Conservation (phyloP, 2,113 vertebrate genomes). For the Salminus brasiliensis region DNA sequence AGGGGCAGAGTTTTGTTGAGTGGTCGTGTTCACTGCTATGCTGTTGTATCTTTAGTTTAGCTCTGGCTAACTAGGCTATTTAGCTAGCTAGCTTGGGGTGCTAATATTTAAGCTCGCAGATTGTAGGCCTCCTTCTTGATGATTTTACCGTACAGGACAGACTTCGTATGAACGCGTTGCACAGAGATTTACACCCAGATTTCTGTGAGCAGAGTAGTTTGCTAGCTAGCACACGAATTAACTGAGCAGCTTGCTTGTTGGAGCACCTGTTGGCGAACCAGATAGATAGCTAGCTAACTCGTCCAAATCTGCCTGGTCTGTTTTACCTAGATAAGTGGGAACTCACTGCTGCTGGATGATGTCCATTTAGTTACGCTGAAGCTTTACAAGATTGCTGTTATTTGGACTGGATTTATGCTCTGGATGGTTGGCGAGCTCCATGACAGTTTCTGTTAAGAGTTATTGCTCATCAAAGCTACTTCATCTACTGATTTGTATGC, state of each 20-base stretch:
- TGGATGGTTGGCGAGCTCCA: constrained; percentile 1
- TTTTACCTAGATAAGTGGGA: not conserved
- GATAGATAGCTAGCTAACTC: not conserved
- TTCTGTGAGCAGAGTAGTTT: not conserved
- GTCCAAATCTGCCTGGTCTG: not conserved
- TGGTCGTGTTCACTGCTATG: not conserved
- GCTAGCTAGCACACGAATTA: constrained; percentile 9
- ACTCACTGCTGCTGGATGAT: too few species aligned
- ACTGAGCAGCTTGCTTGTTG: not conserved
- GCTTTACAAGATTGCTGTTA: not conserved
- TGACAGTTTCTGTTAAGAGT: not conserved
- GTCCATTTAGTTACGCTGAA: too few species aligned
- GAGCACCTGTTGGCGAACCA: constrained; percentile 12
- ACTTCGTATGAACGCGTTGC: too few species aligned
- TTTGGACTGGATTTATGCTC: not conserved
- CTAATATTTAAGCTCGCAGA: not conserved
- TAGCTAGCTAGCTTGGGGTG: not conserved
- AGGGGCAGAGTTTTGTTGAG: not conserved
- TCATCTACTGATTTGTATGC: not conserved
- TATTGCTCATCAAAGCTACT: not conserved
- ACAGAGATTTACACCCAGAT: not conserved
- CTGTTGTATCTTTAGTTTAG: not conserved
- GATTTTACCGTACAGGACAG: not conserved
- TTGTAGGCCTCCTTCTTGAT: not conserved
- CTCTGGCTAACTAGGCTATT: not conserved